Evolutionary conservation across 2,888 invertebrate genomes (phyloP).

Genomic region (Uloborus plumipes): DNA sequence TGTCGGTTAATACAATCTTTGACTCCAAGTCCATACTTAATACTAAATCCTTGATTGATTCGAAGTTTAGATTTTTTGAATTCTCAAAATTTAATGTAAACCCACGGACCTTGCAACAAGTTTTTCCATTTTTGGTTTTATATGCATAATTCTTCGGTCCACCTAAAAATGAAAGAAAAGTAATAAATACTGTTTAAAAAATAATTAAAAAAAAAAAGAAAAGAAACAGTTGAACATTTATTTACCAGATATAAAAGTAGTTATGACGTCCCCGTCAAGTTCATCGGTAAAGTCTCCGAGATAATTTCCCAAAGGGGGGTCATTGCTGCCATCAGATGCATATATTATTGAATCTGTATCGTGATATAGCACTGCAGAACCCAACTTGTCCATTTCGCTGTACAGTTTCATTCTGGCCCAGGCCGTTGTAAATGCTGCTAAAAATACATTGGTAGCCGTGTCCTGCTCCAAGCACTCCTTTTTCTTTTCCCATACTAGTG

Average conservation of each 20-base stretch:
- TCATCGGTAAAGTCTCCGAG: constrained; percentile 22
- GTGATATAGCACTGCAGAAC: constrained; percentile 5
- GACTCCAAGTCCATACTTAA: background rate
- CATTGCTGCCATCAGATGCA: constrained; percentile 6
- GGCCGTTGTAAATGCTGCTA: background rate
- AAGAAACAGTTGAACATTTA: background rate
- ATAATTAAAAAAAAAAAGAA: background rate
- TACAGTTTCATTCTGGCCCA: constrained; percentile 7
- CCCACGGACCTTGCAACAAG: constrained; percentile 19
- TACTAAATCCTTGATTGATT: background rate
- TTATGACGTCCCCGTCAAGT: constrained; percentile 4
- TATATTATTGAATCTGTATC: constrained; percentile 13
- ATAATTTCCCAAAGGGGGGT: constrained; percentile 17
- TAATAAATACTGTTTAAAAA: background rate
- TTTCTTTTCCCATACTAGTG: background rate
- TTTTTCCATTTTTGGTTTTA: background rate
- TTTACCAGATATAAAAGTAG: constrained; percentile 23
- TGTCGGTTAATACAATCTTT: background rate
- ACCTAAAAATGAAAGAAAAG: constrained; percentile 2
- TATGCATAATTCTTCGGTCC: constrained; percentile 27
- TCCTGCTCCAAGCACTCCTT: background rate
- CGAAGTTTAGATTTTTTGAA: background rate
- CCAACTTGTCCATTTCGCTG: constrained; percentile 14
- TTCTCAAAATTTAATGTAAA: constrained; percentile 14
- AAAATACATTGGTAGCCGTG: background rate